A percentile compares a stretch with the other conserved stretches of the same genome.
Evolutionary conservation across 2,888 invertebrate species (phyloP).

Genomic region (Leptinotarsa peninsularis): DNA sequence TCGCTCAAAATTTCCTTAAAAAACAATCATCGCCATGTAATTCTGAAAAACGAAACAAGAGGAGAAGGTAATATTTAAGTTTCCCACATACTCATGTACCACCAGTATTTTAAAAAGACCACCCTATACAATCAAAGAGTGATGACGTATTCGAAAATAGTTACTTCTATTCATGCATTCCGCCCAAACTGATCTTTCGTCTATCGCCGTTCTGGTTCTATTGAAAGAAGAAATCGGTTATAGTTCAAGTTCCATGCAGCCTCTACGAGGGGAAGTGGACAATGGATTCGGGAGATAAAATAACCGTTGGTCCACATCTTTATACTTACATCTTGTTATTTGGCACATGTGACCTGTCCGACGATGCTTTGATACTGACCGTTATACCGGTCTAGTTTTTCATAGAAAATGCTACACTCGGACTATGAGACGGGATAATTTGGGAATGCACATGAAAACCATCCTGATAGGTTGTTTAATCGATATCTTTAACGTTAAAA

Average conservation of each 20-base stretch:
- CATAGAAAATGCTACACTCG: conserved; percentile 15
- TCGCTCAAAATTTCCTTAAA: too few relatives aligned
- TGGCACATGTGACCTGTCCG: conserved; percentile 28
- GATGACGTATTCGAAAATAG: conserved; percentile 8
- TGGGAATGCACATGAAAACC: conserved; percentile 14
- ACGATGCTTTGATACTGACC: conserved; percentile 20
- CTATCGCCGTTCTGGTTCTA: conserved; percentile 45
- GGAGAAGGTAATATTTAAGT: not conserved
- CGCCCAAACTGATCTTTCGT: conserved; percentile 36
- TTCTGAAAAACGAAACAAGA: not conserved
- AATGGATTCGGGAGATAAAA: conserved; percentile 49
- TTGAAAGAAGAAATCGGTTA: conserved; percentile 49
- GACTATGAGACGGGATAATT: not conserved
- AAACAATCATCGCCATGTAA: too few relatives aligned
- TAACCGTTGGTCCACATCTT: conserved; percentile 44
- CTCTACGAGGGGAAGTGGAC: conserved; percentile 54
- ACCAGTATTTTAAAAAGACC: conserved; percentile 1
- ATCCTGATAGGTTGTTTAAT: not conserved
- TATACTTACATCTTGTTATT: conserved; percentile 28
- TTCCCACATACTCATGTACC: not conserved
- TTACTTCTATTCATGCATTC: conserved; percentile 21
- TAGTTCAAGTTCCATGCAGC: conserved; percentile 46
- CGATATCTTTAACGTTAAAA: too few relatives aligned
- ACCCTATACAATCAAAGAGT: not conserved
- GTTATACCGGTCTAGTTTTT: conserved; percentile 28